Evolutionary conservation across 2,888 invertebrate genomes (phyloP).

Genomic region (Heliconius hortense): DNA sequence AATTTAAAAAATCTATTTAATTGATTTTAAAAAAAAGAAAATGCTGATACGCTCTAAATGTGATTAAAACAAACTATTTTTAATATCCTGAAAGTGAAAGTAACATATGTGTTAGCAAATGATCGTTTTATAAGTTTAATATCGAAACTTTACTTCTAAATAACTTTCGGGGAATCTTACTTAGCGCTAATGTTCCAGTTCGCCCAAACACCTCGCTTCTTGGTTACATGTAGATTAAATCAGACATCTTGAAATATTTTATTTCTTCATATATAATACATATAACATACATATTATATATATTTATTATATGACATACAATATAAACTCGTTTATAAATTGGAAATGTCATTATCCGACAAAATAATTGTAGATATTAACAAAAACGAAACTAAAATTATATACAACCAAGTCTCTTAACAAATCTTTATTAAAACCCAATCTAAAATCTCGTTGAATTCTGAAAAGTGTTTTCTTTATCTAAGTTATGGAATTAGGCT

Average conservation of each 20-base stretch:
- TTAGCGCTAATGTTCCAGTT: conserved; percentile 12
- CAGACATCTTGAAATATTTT: neutral
- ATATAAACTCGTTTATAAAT: too few relatives aligned
- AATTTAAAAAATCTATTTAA: too few relatives aligned
- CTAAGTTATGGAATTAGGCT: conserved; percentile 30
- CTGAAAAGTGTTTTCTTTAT: conserved; percentile 31
- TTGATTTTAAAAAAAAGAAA: too few relatives aligned
- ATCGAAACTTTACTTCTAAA: conserved; percentile 18
- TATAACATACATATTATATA: too few relatives aligned
- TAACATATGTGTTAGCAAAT: neutral
- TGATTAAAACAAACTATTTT: too few relatives aligned
- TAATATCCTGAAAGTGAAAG: neutral
- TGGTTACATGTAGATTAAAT: neutral
- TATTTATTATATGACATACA: too few relatives aligned
- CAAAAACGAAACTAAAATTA: neutral
- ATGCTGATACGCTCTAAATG: too few relatives aligned
- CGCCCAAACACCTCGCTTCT: neutral
- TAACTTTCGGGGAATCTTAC: conserved; percentile 5
- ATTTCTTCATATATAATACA: too few relatives aligned
- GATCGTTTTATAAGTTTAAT: conserved; percentile 3
- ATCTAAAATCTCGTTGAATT: conserved; percentile 26
- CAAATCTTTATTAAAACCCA: conserved; percentile 21
- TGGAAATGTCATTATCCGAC: neutral
- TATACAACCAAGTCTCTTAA: neutral
- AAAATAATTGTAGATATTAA: neutral